Conservation (phyloP, 1,140 invertebrate species). For the Anoplophora glabripennis region DNA sequence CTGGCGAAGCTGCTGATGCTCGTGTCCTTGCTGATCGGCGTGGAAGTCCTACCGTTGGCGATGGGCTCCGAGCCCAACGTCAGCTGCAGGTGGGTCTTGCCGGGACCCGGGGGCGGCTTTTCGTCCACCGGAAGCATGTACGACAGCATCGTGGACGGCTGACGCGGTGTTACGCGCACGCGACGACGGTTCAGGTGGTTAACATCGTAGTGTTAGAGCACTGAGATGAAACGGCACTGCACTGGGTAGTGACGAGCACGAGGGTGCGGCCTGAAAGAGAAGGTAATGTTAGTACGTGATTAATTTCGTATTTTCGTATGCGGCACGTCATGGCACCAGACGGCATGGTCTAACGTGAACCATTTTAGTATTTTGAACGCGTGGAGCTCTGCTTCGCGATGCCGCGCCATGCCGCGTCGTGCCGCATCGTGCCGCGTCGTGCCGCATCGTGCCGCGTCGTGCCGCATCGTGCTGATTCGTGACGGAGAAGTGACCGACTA, state of each 20-base stretch:
- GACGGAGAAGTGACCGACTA: too few relatives aligned
- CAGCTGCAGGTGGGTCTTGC: slow-evolving; percentile 53
- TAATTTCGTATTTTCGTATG: too few relatives aligned
- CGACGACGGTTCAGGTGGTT: not conserved
- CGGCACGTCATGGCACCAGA: too few relatives aligned
- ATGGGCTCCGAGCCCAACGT: slow-evolving; percentile 19
- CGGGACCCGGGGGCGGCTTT: slow-evolving; percentile 58
- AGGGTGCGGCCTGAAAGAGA: not conserved
- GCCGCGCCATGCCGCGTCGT: too few relatives aligned
- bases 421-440: too few relatives aligned
- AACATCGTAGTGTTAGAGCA: not conserved
- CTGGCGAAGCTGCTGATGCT: slow-evolving; percentile 57
- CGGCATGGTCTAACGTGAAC: too few relatives aligned
- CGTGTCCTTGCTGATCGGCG: slow-evolving; percentile 53
- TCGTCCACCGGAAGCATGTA: slow-evolving; percentile 65
- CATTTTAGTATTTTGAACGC: too few relatives aligned
- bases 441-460: too few relatives aligned
- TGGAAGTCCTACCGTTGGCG: slow-evolving; percentile 25
- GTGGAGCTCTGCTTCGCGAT: too few relatives aligned
- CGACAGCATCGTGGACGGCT: slow-evolving; percentile 54
- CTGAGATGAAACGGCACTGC: not conserved
- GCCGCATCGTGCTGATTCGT: too few relatives aligned
- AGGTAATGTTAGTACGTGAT: not conserved
- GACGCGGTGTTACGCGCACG: not conserved
- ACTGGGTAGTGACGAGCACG: not conserved